Conservation (phyloP, 1,140 invertebrate genomes). For the Ostrea denselamellosa region DNA sequence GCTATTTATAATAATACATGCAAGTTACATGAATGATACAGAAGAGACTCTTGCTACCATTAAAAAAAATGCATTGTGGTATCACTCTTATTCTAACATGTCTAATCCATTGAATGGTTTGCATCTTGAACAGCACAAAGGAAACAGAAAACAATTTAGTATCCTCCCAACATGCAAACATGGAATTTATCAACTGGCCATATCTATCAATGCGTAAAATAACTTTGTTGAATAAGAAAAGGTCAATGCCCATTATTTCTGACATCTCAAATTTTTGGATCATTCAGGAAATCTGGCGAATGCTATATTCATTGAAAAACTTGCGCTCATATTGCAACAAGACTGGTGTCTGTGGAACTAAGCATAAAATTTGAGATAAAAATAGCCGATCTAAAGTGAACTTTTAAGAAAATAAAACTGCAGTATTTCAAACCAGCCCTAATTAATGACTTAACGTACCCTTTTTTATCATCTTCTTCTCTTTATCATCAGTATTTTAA, state of each 20-base stretch:
- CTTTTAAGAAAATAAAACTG: not conserved
- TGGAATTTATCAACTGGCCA: not conserved
- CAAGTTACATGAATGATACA: too few species aligned
- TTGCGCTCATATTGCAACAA: not conserved
- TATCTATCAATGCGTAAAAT: not conserved
- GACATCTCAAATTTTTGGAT: not conserved
- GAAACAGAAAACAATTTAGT: not conserved
- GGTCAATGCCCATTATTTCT: not conserved
- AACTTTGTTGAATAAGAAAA: not conserved
- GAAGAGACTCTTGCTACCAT: not conserved
- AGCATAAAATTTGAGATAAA: not conserved
- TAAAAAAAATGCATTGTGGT: too few species aligned
- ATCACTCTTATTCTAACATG: not conserved
- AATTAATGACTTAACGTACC: not conserved
- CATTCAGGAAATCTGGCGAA: not conserved
- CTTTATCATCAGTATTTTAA: not conserved
- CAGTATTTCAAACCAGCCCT: not conserved
- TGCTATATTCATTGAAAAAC: not conserved
- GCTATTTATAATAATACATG: too few species aligned
- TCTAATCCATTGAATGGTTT: not conserved
- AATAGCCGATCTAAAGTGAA: not conserved
- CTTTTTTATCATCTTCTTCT: not conserved
- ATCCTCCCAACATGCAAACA: not conserved
- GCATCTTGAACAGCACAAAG: not conserved
- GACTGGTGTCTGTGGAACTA: not conserved